Conservation (phyloP, 2,888 invertebrate genomes). For the Pachydiplax longipennis region DNA sequence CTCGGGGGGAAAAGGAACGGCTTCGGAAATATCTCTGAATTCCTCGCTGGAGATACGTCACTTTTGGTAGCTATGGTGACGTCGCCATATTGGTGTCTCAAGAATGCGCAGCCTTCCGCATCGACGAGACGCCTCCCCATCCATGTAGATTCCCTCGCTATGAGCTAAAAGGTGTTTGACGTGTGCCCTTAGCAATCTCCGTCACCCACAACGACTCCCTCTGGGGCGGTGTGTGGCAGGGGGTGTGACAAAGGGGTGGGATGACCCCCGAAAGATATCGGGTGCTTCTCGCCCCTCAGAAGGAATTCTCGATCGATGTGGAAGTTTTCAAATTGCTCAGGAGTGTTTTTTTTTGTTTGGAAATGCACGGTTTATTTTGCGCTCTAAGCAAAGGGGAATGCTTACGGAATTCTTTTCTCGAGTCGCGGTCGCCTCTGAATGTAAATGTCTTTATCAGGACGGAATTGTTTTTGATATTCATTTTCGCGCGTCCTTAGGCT, state of each 20-base stretch:
- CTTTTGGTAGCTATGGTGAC: neutral
- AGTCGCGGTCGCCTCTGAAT: too few relatives aligned
- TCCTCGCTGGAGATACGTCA: neutral
- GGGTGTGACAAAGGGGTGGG: neutral
- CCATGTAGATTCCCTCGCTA: neutral
- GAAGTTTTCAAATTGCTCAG: neutral
- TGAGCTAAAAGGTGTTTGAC: neutral
- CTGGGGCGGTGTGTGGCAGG: neutral
- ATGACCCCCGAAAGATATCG: neutral
- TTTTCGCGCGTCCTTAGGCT: too few relatives aligned
- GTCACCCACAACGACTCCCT: neutral
- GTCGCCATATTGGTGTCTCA: neutral
- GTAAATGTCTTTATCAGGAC: too few relatives aligned
- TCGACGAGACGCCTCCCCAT: neutral
- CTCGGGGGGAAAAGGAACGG: neutral
- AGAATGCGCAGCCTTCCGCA: neutral
- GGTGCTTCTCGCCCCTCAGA: neutral
- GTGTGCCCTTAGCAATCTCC: neutral
- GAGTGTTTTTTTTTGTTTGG: too few relatives aligned
- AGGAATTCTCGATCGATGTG: neutral
- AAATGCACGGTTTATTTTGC: too few relatives aligned
- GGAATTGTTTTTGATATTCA: too few relatives aligned
- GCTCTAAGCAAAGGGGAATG: too few relatives aligned
- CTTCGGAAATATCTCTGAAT: neutral
- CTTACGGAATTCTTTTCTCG: too few relatives aligned